Base-by-base conservation (phyloP, 2,113 vertebrate species). In the Elephantulus edwardii region DNA sequence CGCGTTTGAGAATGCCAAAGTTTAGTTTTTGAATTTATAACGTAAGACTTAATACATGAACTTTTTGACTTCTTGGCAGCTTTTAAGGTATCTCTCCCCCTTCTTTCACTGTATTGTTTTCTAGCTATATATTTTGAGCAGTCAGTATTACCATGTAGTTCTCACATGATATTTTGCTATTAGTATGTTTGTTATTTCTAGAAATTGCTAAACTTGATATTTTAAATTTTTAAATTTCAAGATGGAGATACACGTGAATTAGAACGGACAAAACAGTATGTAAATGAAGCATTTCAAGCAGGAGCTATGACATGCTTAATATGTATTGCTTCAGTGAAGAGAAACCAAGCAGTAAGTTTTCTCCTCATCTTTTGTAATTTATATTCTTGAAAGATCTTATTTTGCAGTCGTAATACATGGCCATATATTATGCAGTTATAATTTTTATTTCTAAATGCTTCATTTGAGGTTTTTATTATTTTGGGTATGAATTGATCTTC, bases 301-400 rank as follows among this genome's bases (percentile, higher is more conserved):
- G 98, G 99, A 86, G 98, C 99, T 16, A 97, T 99, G 93, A 99
- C 99, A 1, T 99, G 99, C 92, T 98, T 99, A 88, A 99, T 99
- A 97, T 99, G 99, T 95, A 99, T 99, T 95, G 98, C 98, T 88
- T 99, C 99, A 1, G 98, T 99, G 79, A 99, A 98, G 97, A 98
- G 99, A 95, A 99, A 98, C 6, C 99, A 99, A 97, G 98, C 98
- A 84, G 99, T 99, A 97, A 98, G 98, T 98, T 95, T 82, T 93
- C 28, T 72, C 35, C 20, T 70, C 89, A 76, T 83, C n/a, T 80
- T 0, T 40, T 14, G 85, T 87, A 78, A 56, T 84, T 6, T n/a
- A 10, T 83, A 24, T 66, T 1, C 30, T 22, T 14, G 1, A 82
- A 66, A 46, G 70, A 62, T 9, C 60, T 81, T 83, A 44, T 50